Conservation (phyloP, 2,888 invertebrate species). For the Penaeus monodon region DNA sequence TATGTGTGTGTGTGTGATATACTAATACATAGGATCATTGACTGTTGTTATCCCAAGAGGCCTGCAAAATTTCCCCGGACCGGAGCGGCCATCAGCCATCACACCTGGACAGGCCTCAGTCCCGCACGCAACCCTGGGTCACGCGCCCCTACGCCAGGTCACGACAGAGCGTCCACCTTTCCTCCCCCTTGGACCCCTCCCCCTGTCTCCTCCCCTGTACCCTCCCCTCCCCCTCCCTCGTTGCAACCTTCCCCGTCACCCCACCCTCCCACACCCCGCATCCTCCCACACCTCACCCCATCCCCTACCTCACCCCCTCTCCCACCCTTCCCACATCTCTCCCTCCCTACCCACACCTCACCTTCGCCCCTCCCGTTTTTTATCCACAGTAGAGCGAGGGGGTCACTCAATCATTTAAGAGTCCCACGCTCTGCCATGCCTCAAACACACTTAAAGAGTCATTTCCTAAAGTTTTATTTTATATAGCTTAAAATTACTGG, state of each 20-base stretch:
- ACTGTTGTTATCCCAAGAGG: too few relatives aligned
- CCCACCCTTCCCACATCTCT: background rate
- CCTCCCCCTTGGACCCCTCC: background rate
- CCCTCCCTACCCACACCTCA: too few relatives aligned
- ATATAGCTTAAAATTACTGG: conserved; percentile 14
- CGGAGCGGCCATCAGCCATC: too few relatives aligned
- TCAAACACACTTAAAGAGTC: conserved; percentile 31
- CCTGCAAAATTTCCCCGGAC: too few relatives aligned
- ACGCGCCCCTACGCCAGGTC: too few relatives aligned
- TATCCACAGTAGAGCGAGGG: background rate
- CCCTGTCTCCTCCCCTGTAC: background rate
- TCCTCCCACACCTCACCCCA: background rate
- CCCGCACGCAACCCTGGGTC: too few relatives aligned
- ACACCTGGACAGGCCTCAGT: too few relatives aligned
- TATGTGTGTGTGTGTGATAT: too few relatives aligned
- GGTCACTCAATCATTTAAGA: conserved; percentile 35
- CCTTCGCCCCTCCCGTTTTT: background rate
- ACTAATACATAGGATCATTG: too few relatives aligned
- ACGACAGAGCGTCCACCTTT: background rate
- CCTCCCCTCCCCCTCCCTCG: background rate
- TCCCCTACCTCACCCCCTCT: background rate
- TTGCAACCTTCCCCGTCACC: background rate
- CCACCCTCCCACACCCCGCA: background rate
- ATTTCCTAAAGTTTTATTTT: conserved; percentile 26
- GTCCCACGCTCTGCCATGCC: conserved; percentile 11